Conservation (phyloP, 2,113 vertebrate species). For the Tenrec ecaudatus region DNA sequence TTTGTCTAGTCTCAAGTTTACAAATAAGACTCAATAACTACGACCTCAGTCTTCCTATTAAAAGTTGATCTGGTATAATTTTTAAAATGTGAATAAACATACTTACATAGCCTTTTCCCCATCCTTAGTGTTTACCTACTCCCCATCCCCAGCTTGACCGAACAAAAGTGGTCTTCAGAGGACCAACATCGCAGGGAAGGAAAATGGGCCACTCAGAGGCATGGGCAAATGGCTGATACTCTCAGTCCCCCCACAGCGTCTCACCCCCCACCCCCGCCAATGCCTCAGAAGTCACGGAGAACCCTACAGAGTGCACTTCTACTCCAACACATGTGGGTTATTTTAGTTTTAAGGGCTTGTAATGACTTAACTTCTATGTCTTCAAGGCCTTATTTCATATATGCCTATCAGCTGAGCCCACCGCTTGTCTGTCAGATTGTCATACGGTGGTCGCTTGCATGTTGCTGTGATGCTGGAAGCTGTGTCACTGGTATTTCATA, state of each 20-base stretch:
- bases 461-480: no score
- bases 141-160: background rate
- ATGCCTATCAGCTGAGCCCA: background rate
- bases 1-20: background rate
- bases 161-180: background rate
- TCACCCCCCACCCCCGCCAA: background rate
- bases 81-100: background rate
- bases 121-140: background rate
- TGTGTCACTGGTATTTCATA: no score
- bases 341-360: background rate
- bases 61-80: background rate
- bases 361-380: background rate
- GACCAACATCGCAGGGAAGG: background rate
- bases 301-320: background rate
- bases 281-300: background rate
- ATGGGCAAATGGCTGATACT: background rate
- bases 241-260: background rate
- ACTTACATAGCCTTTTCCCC: conserved; percentile 12
- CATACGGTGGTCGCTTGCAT: no score
- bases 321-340: background rate
- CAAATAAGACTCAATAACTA: background rate
- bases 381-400: background rate
- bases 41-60: background rate
- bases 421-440: no score
- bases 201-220: background rate